These are phyloP conservation scores for Erpornis zantholeuca DNA, from an alignment of 2,113 vertebrate species.

Conservation along the genomic window DNA sequence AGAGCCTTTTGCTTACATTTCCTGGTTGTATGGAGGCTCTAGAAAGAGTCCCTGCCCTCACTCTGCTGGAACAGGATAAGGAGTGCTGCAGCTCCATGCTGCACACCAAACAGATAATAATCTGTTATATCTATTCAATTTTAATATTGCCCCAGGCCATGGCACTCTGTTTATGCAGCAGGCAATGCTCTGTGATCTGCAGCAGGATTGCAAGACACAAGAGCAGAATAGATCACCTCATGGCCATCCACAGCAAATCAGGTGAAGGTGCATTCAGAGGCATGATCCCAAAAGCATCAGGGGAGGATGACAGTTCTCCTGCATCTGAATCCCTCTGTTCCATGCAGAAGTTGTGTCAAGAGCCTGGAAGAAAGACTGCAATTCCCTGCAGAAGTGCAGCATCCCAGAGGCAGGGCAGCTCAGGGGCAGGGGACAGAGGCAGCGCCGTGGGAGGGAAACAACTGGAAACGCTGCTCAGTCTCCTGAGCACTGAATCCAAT, in stretches of 20 bases:
- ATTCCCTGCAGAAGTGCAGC: background rate
- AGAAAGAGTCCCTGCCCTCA: background rate
- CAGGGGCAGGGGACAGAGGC: background rate
- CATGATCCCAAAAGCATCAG: background rate
- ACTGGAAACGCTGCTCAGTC: background rate
- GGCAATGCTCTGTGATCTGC: constrained; percentile 14
- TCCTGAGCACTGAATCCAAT: background rate
- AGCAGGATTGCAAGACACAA: background rate
- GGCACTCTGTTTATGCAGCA: background rate
- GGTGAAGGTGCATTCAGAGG: background rate
- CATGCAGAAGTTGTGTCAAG: background rate
- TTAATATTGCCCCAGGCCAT: constrained; percentile 43
- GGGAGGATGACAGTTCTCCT: background rate
- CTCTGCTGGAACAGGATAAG: background rate
- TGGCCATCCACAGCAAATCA: background rate
- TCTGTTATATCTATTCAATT: constrained; percentile 47
- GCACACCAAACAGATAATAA: constrained; percentile 31
- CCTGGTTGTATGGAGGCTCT: background rate
- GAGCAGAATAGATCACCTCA: background rate
- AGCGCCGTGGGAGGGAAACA: fast-evolving
- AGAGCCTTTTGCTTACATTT: constrained; percentile 42
- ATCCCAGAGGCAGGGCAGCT: background rate
- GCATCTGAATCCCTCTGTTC: background rate
- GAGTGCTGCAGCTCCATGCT: background rate
- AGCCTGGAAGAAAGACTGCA: background rate